Conservation (phyloP, 2,888 invertebrate species). For the Therioaphis trifolii region DNA sequence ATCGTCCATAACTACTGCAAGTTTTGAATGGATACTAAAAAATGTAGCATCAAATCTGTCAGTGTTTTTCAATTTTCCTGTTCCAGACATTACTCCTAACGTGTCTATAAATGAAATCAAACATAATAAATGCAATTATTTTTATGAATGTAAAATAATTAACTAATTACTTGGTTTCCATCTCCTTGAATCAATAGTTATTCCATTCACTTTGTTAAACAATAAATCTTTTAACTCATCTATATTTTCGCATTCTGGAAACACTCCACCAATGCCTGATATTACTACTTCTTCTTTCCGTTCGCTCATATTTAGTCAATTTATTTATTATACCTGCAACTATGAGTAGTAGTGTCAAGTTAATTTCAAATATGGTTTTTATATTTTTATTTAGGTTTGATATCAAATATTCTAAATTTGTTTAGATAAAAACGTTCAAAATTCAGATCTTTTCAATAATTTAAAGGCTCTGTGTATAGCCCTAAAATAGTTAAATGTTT, state of each 20-base stretch:
- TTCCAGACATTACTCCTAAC: conserved; percentile 66
- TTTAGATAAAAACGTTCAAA: too few relatives aligned
- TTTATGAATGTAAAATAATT: not conserved
- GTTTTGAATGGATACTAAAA: conserved; percentile 70
- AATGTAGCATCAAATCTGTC: conserved; percentile 70
- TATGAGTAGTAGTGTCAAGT: too few relatives aligned
- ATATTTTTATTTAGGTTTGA: too few relatives aligned
- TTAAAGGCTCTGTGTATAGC: too few relatives aligned
- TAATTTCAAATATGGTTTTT: too few relatives aligned
- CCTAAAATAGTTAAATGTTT: too few relatives aligned
- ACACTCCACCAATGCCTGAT: conserved; percentile 72
- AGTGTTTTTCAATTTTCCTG: conserved; percentile 68
- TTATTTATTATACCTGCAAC: too few relatives aligned
- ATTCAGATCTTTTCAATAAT: too few relatives aligned
- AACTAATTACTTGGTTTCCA: conserved; percentile 52
- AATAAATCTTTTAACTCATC: conserved; percentile 73
- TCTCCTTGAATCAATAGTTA: conserved; percentile 61
- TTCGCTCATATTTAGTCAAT: conserved; percentile 65
- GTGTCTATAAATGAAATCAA: not conserved
- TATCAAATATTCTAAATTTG: too few relatives aligned
- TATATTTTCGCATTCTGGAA: conserved; percentile 74
- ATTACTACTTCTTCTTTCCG: conserved; percentile 68
- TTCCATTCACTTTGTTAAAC: conserved; percentile 67
- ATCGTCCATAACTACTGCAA: conserved; percentile 70
- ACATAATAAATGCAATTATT: not conserved